Base-by-base conservation (phyloP, 1,140 invertebrate genomes). In the Acromyrmex echinatior region DNA sequence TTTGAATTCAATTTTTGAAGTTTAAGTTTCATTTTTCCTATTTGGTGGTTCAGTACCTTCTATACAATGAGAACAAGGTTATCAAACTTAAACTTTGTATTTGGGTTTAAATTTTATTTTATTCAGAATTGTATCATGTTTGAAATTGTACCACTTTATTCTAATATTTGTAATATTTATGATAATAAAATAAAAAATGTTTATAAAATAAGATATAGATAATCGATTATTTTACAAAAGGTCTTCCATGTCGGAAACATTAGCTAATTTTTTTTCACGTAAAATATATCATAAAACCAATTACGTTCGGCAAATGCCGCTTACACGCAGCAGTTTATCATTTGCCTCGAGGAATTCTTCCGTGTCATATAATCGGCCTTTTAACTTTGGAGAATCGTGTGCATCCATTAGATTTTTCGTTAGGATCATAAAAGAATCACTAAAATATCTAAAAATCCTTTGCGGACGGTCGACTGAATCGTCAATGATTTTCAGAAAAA, bases 231-330 rank as follows among this genome's bases (percentile, higher is more conserved):
- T 65, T 21, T 49, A 14, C 6, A 9, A 80, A 68, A 9, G n/a
- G 7, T 60, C 25, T 21, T 65, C 6, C 25, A 21, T 12, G 16
- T 7, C 71, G n/a, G n/a, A 49, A 21, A 25, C 2, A 12, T 71
- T 31, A 21, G 66, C 21, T 79, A 89, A 86, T 87, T 53, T 39
- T 5, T 88, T 93, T 94, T 89, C 87, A 89, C 89, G 91, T 93
- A 93, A 93, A 93, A 84, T 88, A 91, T 85, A 88, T 92, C 91
- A 91, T 93, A 92, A 93, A 93, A 85, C 73, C 87, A 93, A 93
- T 93, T 93, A 91, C 82, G 81, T 84, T 77, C 35, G 68, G 79
- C 56, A 60, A 51, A 53, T 31, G 4, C 87, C 89, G 86, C 80
- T 73, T 25, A 63, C 35, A 53, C 39, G 9, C 62, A 25, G 53